Percentiles rank a stretch among this genome's conserved stretches.
These are phyloP conservation scores for Pelosia muscerda DNA, from an alignment of 2,888 invertebrate genomes.

Conservation along the genomic window DNA sequence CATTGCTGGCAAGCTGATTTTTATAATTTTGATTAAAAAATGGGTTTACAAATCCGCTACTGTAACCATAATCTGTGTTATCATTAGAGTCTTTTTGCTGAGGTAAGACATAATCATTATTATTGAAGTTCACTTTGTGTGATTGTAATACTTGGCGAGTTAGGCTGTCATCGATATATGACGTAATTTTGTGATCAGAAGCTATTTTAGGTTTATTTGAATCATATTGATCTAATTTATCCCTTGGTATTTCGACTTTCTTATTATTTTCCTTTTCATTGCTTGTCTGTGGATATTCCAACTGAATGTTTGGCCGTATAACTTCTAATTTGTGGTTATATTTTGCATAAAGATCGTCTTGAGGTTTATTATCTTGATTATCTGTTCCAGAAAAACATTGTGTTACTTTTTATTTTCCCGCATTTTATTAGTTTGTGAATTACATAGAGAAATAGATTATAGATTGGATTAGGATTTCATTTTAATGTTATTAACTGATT, in stretches of 20 bases:
- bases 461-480: background rate
- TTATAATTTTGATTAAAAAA: slow-evolving; percentile 1
- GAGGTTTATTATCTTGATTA: slow-evolving; percentile 41
- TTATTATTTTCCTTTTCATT: slow-evolving; percentile 17
- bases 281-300: slow-evolving; percentile 6
- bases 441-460: background rate
- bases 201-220: slow-evolving; percentile 16
- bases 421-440: background rate
- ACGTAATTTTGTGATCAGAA: background rate
- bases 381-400: slow-evolving; percentile 37
- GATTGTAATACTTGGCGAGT: background rate
- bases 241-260: slow-evolving; percentile 28
- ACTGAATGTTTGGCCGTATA: slow-evolving; percentile 6
- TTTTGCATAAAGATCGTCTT: slow-evolving; percentile 13
- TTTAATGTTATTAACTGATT: slow-evolving; percentile 27
- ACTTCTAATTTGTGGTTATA: slow-evolving; percentile 8
- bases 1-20: slow-evolving; percentile 6
- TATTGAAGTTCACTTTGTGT: background rate
- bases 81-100: slow-evolving; percentile 7
- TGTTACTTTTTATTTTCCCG: background rate
- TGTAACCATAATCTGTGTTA: slow-evolving; percentile 14
- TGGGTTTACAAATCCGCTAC: slow-evolving; percentile 20
- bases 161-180: background rate
- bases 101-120: background rate
- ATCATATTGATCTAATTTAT: slow-evolving; percentile 29